These are phyloP conservation scores for Speoplatyrhinus poulsoni DNA, from an alignment of 2,113 vertebrate species.

Conservation along the genomic window DNA sequence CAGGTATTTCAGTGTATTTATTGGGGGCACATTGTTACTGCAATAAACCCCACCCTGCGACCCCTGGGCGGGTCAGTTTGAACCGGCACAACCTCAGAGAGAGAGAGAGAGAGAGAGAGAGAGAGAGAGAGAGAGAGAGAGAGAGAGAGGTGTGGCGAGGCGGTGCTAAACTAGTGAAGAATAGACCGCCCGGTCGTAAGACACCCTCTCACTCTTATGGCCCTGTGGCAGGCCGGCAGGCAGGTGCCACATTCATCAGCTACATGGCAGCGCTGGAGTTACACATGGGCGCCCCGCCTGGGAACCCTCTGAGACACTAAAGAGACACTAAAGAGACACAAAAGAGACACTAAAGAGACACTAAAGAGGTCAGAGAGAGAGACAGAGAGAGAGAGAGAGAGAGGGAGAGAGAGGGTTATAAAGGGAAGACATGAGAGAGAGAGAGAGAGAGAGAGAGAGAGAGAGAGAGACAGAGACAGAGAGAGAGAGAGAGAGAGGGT, in stretches of 20 bases:
- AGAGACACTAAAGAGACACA: neutral
- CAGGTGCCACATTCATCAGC: constrained; percentile 64
- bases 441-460: constrained; percentile 14
- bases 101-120: neutral
- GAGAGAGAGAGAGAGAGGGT: constrained; percentile 17
- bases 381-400: constrained; percentile 17
- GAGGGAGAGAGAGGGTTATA: constrained; percentile 3
- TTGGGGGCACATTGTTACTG: too few relatives aligned
- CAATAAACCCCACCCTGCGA: too few relatives aligned
- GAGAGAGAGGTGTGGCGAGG: constrained; percentile 32
- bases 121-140: neutral
- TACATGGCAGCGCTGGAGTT: constrained; percentile 47
- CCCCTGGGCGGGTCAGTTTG: too few relatives aligned
- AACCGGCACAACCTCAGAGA: too few relatives aligned
- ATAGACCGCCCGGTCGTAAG: constrained; percentile 36
- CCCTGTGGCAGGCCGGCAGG: constrained; percentile 63
- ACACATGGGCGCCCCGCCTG: neutral
- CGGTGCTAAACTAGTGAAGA: constrained; percentile 48
- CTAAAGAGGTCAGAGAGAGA: neutral
- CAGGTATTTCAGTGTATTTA: too few relatives aligned
- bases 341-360: neutral
- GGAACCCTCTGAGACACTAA: neutral
- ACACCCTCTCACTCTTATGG: constrained; percentile 42
- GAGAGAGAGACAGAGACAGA: constrained; percentile 6
- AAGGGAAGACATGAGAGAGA: constrained; percentile 2